Conservation (phyloP, 2,888 invertebrate genomes). For the Pachliopta kotzebuea region DNA sequence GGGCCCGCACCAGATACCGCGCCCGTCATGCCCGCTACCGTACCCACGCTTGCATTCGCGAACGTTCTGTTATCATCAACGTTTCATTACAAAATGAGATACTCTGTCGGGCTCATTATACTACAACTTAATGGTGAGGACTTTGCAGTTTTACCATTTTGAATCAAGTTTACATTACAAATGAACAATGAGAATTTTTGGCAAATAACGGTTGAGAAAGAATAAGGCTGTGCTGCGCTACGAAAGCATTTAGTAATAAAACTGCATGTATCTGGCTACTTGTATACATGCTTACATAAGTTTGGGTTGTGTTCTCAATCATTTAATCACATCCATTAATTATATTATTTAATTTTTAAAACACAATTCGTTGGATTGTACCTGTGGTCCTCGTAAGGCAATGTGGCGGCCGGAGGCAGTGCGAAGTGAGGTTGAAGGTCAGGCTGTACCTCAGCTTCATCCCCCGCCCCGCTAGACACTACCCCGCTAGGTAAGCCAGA, state of each 20-base stretch:
- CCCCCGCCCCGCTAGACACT: constrained; percentile 20
- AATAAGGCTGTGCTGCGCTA: too few relatives aligned
- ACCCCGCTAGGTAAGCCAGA: constrained; percentile 30
- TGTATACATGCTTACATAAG: too few relatives aligned
- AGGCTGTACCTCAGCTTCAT: constrained; percentile 38
- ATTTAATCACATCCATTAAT: neutral
- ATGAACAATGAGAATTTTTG: too few relatives aligned
- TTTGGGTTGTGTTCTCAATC: too few relatives aligned
- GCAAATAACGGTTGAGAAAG: too few relatives aligned
- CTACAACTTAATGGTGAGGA: too few relatives aligned
- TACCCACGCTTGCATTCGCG: constrained; percentile 26
- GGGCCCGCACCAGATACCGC: constrained; percentile 36
- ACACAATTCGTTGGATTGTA: constrained; percentile 28
- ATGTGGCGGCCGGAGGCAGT: constrained; percentile 51
- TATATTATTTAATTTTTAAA: neutral
- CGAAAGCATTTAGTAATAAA: too few relatives aligned
- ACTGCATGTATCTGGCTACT: too few relatives aligned
- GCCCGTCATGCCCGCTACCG: constrained; percentile 22
- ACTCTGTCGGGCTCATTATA: too few relatives aligned
- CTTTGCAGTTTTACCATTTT: too few relatives aligned
- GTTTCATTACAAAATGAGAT: too few relatives aligned
- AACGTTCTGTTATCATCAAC: constrained; percentile 9
- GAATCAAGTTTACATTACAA: too few relatives aligned
- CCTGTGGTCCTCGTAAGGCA: constrained; percentile 63
- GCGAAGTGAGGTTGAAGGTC: constrained; percentile 59